Percentiles rank a stretch among this genome's conserved stretches.
Evolutionary conservation across 1,140 invertebrate genomes (phyloP).

Genomic region (Plectrocnemia conspersa): DNA sequence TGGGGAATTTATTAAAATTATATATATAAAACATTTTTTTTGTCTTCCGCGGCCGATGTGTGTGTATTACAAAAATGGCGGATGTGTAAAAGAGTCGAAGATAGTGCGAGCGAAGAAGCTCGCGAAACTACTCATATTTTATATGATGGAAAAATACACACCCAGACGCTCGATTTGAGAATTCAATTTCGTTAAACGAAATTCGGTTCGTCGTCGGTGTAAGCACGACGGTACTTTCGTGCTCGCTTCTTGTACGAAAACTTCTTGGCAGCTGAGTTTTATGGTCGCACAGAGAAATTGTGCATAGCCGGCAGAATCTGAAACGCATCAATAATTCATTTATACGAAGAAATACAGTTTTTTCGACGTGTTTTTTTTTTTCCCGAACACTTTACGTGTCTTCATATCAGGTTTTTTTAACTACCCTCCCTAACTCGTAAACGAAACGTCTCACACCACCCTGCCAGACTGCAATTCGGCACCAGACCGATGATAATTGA

Average conservation of each 20-base stretch:
- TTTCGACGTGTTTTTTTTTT: slow-evolving; percentile 1
- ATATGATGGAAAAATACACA: slow-evolving; percentile 17
- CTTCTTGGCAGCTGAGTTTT: slow-evolving; percentile 19
- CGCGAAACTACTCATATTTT: slow-evolving; percentile 25
- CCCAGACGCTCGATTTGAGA: slow-evolving; percentile 30
- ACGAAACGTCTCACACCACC: too few relatives aligned
- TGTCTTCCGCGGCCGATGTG: background rate
- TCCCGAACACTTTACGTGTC: background rate
- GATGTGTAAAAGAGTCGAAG: background rate
- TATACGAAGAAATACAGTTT: too few relatives aligned
- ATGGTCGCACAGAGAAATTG: slow-evolving; percentile 10
- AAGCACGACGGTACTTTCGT: background rate
- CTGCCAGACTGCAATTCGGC: background rate
- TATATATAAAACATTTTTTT: slow-evolving; percentile 2
- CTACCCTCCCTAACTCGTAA: slow-evolving; percentile 20
- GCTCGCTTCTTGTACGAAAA: background rate
- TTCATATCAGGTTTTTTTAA: slow-evolving; percentile 1
- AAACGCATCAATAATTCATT: slow-evolving; percentile 23
- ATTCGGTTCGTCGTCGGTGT: slow-evolving; percentile 8
- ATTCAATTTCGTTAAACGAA: slow-evolving; percentile 36
- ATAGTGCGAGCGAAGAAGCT: background rate
- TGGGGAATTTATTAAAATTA: too few relatives aligned
- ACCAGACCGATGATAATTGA: slow-evolving; percentile 29
- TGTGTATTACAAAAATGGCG: background rate
- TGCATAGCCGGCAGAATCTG: slow-evolving; percentile 15